Conservation (phyloP, 2,113 vertebrate genomes). For the Glareola pratincola region DNA sequence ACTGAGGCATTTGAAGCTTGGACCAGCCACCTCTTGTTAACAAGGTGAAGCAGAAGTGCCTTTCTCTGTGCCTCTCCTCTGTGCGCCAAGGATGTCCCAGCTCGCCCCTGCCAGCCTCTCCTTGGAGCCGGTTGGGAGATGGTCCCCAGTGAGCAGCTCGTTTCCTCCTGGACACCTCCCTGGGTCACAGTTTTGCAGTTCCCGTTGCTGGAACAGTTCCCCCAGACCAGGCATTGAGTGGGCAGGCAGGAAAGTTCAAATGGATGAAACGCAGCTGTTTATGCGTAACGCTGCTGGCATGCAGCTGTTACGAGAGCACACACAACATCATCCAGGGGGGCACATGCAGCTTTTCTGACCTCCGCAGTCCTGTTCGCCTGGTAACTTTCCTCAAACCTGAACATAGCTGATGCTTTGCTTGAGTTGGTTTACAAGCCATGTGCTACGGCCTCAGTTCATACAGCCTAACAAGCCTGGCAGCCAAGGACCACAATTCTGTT, state of each 20-base stretch:
- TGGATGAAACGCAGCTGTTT: not conserved
- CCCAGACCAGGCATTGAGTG: not conserved
- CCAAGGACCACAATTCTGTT: rapidly evolving
- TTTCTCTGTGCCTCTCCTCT: too few species aligned
- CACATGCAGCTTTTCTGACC: rapidly evolving
- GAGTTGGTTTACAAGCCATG: rapidly evolving
- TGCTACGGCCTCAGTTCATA: not conserved
- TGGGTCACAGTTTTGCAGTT: rapidly evolving
- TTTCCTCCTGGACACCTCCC: rapidly evolving
- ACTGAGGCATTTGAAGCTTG: not conserved
- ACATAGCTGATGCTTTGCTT: too few species aligned
- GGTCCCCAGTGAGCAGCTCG: too few species aligned
- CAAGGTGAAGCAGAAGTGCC: rapidly evolving
- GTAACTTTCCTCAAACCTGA: too few species aligned
- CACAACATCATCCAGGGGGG: rapidly evolving
- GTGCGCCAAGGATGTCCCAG: rapidly evolving
- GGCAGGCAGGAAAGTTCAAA: not conserved
- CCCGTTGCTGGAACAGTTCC: not conserved
- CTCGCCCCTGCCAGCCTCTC: not conserved
- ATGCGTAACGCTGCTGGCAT: rapidly evolving
- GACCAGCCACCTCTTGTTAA: rapidly evolving
- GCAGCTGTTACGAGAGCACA: rapidly evolving
- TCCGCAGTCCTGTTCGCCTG: rapidly evolving
- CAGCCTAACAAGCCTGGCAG: not conserved
- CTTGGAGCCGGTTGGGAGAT: rapidly evolving